These are phyloP conservation scores for Tribolium freemani DNA, from an alignment of 2,888 invertebrate species.

Conservation along the genomic window DNA sequence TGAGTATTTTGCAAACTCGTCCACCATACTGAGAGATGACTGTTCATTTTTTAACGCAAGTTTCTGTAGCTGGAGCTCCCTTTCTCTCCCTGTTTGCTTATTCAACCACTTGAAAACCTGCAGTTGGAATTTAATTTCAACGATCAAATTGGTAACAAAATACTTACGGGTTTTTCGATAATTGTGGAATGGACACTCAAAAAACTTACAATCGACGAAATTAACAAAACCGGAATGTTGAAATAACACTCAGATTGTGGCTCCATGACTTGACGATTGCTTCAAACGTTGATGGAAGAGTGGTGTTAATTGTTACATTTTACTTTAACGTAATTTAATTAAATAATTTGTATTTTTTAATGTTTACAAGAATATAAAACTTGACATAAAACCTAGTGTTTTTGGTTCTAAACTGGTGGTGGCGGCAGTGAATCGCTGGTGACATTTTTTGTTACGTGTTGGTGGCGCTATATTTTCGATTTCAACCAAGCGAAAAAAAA, in stretches of 20 bases:
- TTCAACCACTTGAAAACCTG: conserved; percentile 71
- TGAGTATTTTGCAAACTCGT: conserved; percentile 74
- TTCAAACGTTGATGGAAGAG: too few species aligned
- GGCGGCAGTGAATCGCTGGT: too few species aligned
- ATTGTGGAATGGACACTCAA: conserved; percentile 68
- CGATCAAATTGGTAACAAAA: conserved; percentile 6
- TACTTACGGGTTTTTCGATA: conserved; percentile 70
- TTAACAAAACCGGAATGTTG: conserved; percentile 60
- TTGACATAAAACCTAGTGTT: too few species aligned
- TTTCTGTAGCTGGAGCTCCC: conserved; percentile 66
- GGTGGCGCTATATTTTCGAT: too few species aligned
- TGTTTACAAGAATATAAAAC: too few species aligned
- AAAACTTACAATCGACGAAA: conserved; percentile 69
- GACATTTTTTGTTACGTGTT: too few species aligned
- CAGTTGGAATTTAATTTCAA: conserved; percentile 49
- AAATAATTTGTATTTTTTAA: too few species aligned
- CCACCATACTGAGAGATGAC: conserved; percentile 71
- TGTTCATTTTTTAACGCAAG: conserved; percentile 69
- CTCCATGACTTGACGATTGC: neutral
- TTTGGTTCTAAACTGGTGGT: too few species aligned
- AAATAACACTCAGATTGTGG: neutral
- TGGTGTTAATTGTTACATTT: too few species aligned
- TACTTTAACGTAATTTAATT: too few species aligned
- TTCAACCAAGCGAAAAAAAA: too few species aligned
- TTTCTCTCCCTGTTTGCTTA: conserved; percentile 69